Conservation (phyloP, 1,140 invertebrate species). For the Drosophila fuyamai region DNA sequence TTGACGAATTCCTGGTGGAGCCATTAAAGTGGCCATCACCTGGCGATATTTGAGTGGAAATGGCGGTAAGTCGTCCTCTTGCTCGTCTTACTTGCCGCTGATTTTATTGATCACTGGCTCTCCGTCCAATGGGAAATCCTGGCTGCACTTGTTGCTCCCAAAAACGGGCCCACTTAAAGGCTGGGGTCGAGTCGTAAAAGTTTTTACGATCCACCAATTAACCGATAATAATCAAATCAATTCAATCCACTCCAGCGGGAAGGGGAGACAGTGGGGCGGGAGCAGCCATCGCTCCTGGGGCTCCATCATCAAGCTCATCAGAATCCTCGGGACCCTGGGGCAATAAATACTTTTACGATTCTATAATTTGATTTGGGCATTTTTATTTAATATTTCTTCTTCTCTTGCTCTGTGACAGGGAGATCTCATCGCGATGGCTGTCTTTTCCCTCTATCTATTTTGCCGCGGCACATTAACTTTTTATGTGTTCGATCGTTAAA, state of each 20-base stretch:
- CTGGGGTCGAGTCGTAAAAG: constrained; percentile 66
- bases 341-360: constrained; percentile 84
- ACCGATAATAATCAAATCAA: constrained; percentile 84
- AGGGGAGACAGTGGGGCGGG: background rate
- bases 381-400: constrained; percentile 65
- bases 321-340: constrained; percentile 36
- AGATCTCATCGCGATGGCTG: constrained; percentile 28
- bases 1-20: constrained; percentile 36
- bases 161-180: constrained; percentile 43
- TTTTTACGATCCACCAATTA: constrained; percentile 81
- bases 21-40: constrained; percentile 32
- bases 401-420: constrained; percentile 22
- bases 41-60: constrained; percentile 15
- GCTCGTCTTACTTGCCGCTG: constrained; percentile 7
- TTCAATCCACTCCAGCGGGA: constrained; percentile 38
- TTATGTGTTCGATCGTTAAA: constrained; percentile 78
- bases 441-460: constrained; percentile 22
- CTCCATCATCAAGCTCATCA: constrained; percentile 22
- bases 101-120: constrained; percentile 33
- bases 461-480: constrained; percentile 66
- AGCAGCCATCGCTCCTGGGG: constrained; percentile 39
- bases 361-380: constrained; percentile 84
- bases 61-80: constrained; percentile 20
- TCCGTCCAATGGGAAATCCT: constrained; percentile 18
- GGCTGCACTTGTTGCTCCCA: constrained; percentile 56